Evolutionary conservation across 2,113 vertebrate genomes (phyloP), one percentile per base, ranked within the genome.

Genomic region (Boulengerochromis microlepis): DNA sequence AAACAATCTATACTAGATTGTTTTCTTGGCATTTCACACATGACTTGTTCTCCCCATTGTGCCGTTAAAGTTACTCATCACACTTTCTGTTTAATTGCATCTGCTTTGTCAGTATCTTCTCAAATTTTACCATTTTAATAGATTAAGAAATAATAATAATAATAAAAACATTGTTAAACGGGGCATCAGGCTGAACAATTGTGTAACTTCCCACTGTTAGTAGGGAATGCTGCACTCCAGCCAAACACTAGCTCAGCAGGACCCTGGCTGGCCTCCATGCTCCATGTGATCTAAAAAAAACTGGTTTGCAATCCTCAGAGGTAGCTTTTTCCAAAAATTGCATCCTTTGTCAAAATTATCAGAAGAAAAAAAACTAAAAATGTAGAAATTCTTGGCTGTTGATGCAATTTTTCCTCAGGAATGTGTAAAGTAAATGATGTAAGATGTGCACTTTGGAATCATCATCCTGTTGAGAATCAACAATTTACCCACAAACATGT

Each of bases 111-210:
- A 22, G 35, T 22, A 3, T 15, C 12, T 40, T 74, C 40, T 74
- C 9, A 16, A 10, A 2, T 26, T 45, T 74, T 42, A 45, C 6
- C 40, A 38, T 66, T 66, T 66, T 35, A 66, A n/a, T 38, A 66
- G 4, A 38, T 64, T 35, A 19, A 11, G 57, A 35, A 64, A 64
- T 64, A 61, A 61, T 10, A 61, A 52, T 50, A 50, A 31, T 0
- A 33, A 64, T 64, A 35, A 33, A 64, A 64, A 35, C 0, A 64
- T 35, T 64, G 6, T 64, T 7, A 64, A 40, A 69, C 1, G 0
- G 3, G 64, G 10, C 33, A n/a, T 66, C 61, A 22, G 31, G 35
- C 64, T 16, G 66, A 74, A 15, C 2, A 45, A 45, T 26, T 24
- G 13, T 74, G 40, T 26, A 45, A 26, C 40, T 74, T 18, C 9